Evolutionary conservation across 2,113 vertebrate species (phyloP), one percentile per base, ranked within the genome.

Genomic region (Crotalus helleri): DNA sequence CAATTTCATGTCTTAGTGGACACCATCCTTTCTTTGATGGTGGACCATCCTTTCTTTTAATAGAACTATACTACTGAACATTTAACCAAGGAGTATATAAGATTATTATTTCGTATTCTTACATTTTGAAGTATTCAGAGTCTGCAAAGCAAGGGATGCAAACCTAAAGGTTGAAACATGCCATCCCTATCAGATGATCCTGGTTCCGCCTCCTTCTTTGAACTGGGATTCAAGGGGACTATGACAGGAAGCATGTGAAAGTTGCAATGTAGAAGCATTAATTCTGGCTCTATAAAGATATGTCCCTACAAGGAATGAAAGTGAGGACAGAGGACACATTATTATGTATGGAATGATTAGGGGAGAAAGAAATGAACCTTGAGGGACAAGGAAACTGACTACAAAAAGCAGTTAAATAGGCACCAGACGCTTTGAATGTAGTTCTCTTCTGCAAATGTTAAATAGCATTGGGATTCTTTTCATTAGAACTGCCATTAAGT

Each of bases 361-460:
- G 96, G 96, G 95, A 95, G 95, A 96, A 95, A 95, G 96, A 97
- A 98, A 97, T 97, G 96, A 97, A 95, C 94, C 97, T 97, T 97
- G 94, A 97, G 97, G 95, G 96, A 94, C 96, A 95, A 94, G 95
- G 93, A 97, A 97, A 96, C 94, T 93, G 94, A 95, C 96, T 96
- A 87, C 94, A 96, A 95, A 74, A 97, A 96, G 93, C 94, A 96
- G 97, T 97, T 97, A 97, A 95, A 95, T 89, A 88, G 94, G 95
- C 94, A 91, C 94, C 95, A 96, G 96, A 95, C 94, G 93, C 96
- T 96, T 90, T 95, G 95, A 74, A 5, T 49, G 93, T 15, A 64
- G 23, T 95, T 92, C 92, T 95, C 94, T 94, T 93, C 54, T 74
- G 90, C 58, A 95, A 97, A 95, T 89, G 92, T 89, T 90, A 33